These are phyloP conservation scores for Sinohyriopsis cumingii DNA, from an alignment of 2,888 invertebrate species.

Conservation along the genomic window DNA sequence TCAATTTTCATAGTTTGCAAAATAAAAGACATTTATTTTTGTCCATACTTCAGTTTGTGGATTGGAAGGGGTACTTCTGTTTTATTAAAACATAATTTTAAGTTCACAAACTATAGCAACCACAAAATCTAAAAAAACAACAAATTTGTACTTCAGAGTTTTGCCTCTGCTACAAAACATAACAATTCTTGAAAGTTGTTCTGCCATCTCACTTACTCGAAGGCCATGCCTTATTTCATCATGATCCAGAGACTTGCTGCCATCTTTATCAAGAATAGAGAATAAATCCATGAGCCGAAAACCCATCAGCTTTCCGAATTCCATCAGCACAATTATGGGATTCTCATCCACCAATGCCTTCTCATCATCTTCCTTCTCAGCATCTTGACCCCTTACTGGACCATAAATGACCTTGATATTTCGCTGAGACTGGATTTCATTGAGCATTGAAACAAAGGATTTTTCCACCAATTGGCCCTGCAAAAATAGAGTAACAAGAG, in stretches of 20 bases:
- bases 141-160: too few relatives aligned
- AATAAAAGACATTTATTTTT: too few relatives aligned
- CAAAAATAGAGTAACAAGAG: slow-evolving; percentile 1
- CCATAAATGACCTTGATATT: slow-evolving; percentile 50
- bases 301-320: slow-evolving; percentile 53
- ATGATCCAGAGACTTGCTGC: slow-evolving; percentile 57
- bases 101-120: too few relatives aligned
- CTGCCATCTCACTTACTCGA: slow-evolving; percentile 32
- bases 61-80: too few relatives aligned
- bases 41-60: too few relatives aligned
- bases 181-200: too few relatives aligned
- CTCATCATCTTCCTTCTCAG: slow-evolving; percentile 50
- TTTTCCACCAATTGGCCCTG: slow-evolving; percentile 58
- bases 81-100: too few relatives aligned
- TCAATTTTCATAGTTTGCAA: too few relatives aligned
- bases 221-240: slow-evolving; percentile 57
- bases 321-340: slow-evolving; percentile 56
- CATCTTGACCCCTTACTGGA: slow-evolving; percentile 48
- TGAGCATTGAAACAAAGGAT: slow-evolving; percentile 43
- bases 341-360: slow-evolving; percentile 55
- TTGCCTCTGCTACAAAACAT: too few relatives aligned
- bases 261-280: slow-evolving; percentile 58
- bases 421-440: slow-evolving; percentile 33
- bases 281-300: slow-evolving; percentile 59
- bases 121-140: too few relatives aligned